Evolutionary conservation across 2,797 vertebrate species (phyloP).

Genomic region (Sebastes hubbsi): DNA sequence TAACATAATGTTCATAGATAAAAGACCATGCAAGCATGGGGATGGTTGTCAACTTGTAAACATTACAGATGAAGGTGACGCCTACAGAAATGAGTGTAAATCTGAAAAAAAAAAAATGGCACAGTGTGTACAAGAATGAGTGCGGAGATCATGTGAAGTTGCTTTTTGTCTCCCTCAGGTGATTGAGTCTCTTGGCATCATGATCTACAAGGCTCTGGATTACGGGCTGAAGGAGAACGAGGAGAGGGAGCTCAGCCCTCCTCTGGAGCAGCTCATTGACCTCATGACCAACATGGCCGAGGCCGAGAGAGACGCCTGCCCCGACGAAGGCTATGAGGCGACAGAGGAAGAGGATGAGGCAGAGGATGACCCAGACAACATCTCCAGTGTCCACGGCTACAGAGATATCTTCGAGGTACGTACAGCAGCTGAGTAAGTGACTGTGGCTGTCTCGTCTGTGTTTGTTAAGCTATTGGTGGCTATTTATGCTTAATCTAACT

Average conservation of each 20-base stretch:
- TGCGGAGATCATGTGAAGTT: not conserved
- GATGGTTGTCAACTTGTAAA: not conserved
- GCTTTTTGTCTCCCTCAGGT: constrained; percentile 74
- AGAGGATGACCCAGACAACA: constrained; percentile 70
- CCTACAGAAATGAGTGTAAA: not conserved
- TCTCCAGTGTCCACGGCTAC: constrained; percentile 84
- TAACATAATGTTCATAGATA: not conserved
- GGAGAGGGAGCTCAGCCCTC: constrained; percentile 95
- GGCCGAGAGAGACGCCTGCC: constrained; percentile 82
- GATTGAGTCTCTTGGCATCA: constrained; percentile 95
- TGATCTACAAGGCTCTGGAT: constrained; percentile 98
- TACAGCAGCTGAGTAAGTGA: not conserved
- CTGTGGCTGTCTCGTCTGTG: not conserved
- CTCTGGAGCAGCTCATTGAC: constrained; percentile 95
- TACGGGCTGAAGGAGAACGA: constrained; percentile 97
- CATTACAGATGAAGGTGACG: not conserved
- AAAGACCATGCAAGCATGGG: not conserved
- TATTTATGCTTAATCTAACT: not conserved
- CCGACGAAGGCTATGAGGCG: constrained; percentile 95
- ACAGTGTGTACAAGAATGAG: not conserved
- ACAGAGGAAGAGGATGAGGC: constrained; percentile 92
- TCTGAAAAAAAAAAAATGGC: not conserved
- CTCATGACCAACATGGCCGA: constrained; percentile 93
- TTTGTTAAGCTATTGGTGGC: not conserved
- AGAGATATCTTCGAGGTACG: constrained; percentile 93